Percentiles rank a stretch among this genome's conserved stretches.
Conservation (phyloP, 1,140 invertebrate species). For the Dysdera silvatica region DNA sequence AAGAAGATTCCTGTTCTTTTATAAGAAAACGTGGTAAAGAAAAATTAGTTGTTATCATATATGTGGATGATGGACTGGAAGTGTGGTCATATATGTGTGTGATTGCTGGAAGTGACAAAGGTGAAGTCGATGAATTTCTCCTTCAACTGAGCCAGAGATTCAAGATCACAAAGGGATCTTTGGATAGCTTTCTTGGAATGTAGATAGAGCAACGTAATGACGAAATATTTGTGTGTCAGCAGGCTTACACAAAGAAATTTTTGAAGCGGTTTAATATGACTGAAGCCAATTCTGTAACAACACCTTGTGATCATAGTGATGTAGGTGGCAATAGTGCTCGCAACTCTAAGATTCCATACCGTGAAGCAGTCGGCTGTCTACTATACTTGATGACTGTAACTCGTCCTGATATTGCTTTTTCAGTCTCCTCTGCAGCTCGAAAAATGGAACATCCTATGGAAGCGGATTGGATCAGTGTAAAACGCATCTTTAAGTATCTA, state of each 20-base stretch:
- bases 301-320: slow-evolving; percentile 11
- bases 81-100: no score
- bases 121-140: slow-evolving; percentile 9
- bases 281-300: slow-evolving; percentile 17
- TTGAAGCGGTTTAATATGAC: slow-evolving; percentile 26
- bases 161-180: slow-evolving; percentile 7
- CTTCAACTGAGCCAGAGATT: slow-evolving; percentile 5
- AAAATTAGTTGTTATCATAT: slow-evolving; percentile 40
- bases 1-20: slow-evolving; percentile 24
- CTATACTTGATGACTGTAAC: slow-evolving; percentile 44
- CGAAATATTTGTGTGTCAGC: slow-evolving; percentile 20
- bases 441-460: background rate
- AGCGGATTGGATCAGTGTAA: slow-evolving; percentile 39
- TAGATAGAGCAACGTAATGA: slow-evolving; percentile 1
- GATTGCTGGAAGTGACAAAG: slow-evolving; percentile 33
- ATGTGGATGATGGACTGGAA: slow-evolving; percentile 49
- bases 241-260: slow-evolving; percentile 10
- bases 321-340: background rate
- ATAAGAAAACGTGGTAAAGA: background rate
- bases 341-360: slow-evolving; percentile 6
- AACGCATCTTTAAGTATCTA: slow-evolving; percentile 45
- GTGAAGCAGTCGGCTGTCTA: slow-evolving; percentile 31
- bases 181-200: slow-evolving; percentile 18
- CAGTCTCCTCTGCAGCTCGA: slow-evolving; percentile 35
- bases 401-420: slow-evolving; percentile 47